A percentile compares a stretch with the other conserved stretches of the same genome.
phyloP scores from a whole-genome alignment of 2,113 vertebrate species.

The Ia io region DNA sequence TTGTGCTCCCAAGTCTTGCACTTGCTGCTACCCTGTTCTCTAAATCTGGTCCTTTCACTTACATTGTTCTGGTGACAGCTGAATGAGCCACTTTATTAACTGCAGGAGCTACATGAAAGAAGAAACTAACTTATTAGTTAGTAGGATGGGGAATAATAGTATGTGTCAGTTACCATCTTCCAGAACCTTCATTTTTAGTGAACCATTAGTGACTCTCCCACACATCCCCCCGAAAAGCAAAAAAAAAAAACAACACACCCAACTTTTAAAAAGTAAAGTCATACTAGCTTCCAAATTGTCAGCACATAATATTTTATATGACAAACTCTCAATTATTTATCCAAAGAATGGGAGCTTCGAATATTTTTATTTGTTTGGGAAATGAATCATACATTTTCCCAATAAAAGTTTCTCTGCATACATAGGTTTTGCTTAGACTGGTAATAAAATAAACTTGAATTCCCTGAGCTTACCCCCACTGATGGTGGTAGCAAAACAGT shows the following conservation, averaged over 20 bases:
- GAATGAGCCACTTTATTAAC: constrained; percentile 45
- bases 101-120: background rate
- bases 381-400: background rate
- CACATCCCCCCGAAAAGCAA: background rate
- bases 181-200: background rate
- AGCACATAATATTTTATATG: background rate
- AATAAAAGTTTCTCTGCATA: background rate
- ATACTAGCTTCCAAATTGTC: background rate
- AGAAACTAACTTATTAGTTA: constrained; percentile 31
- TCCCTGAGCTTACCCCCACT: background rate
- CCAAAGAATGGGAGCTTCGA: background rate
- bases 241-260: background rate
- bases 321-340: background rate
- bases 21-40: background rate
- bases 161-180: background rate
- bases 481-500: background rate
- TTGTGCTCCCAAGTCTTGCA: background rate
- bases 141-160: background rate
- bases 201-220: background rate
- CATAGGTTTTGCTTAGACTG: background rate
- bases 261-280: constrained; percentile 19
- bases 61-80: constrained; percentile 44
- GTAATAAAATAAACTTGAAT: background rate
- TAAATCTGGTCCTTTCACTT: constrained; percentile 14
- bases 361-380: constrained; percentile 37